Evolutionary conservation across 2,113 vertebrate species (phyloP).

Genomic region (Corythaixoides concolor): DNA sequence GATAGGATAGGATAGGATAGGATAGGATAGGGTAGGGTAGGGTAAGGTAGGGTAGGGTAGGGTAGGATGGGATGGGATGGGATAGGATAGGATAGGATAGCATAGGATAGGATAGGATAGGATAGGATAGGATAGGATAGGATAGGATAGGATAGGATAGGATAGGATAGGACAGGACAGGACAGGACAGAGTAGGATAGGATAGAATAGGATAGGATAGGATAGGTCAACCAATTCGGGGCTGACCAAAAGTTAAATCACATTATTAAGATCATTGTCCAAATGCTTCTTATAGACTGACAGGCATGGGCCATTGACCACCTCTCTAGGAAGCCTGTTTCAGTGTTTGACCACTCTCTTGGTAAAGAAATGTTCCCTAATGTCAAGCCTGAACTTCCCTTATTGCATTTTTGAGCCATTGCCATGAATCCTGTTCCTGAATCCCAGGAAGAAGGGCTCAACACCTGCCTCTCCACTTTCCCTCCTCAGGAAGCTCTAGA

Average conservation of each 20-base stretch:
- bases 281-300: neutral
- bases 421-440: rapidly evolving
- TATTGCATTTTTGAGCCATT: neutral
- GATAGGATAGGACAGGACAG: neutral
- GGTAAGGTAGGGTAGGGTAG: too few relatives aligned
- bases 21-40: too few relatives aligned
- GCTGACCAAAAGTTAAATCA: neutral
- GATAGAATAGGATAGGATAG: neutral
- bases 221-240: neutral
- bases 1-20: too few relatives aligned
- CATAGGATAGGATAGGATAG: neutral
- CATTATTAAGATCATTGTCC: neutral
- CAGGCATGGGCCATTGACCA: rapidly evolving
- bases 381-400: neutral
- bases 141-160: neutral
- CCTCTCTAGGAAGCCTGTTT: neutral
- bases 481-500: neutral
- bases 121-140: neutral
- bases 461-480: neutral
- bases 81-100: too few relatives aligned
- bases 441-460: neutral
- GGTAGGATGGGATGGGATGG: too few relatives aligned
- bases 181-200: neutral
- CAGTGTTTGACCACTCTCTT: neutral
- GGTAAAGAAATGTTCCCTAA: neutral